Conservation (phyloP, 1,140 invertebrate species). For the Periplaneta americana region DNA sequence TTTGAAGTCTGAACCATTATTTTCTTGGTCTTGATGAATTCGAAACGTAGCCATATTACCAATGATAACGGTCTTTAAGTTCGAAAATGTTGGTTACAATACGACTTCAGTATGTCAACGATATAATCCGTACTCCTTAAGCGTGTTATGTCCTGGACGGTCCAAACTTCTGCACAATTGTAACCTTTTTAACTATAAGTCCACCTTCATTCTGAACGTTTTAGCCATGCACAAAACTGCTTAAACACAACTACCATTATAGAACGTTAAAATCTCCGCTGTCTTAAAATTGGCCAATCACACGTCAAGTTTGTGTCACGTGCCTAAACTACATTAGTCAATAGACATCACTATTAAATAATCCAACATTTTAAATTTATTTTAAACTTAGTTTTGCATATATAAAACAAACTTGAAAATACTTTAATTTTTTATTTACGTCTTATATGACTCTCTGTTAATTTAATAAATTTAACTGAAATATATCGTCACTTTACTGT, state of each 20-base stretch:
- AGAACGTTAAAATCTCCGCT: conserved; percentile 10
- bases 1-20: not conserved
- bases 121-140: no score
- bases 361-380: no score
- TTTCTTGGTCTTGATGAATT: conserved; percentile 7
- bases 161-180: not conserved
- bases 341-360: no score
- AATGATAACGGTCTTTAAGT: conserved; percentile 6
- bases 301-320: not conserved
- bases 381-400: no score
- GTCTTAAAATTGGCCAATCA: conserved; percentile 6
- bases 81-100: no score
- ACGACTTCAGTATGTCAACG: no score
- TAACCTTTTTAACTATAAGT: not conserved
- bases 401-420: no score
- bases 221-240: not conserved
- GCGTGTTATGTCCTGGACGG: no score
- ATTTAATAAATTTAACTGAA: no score
- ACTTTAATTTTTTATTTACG: no score
- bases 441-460: no score
- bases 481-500: no score
- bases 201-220: not conserved
- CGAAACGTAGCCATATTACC: conserved; percentile 2
- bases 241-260: not conserved
- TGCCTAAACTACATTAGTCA: not conserved